These are phyloP conservation scores for Mesorhabditis spiculigera DNA, from an alignment of 2,888 invertebrate species.

Conservation along the genomic window DNA sequence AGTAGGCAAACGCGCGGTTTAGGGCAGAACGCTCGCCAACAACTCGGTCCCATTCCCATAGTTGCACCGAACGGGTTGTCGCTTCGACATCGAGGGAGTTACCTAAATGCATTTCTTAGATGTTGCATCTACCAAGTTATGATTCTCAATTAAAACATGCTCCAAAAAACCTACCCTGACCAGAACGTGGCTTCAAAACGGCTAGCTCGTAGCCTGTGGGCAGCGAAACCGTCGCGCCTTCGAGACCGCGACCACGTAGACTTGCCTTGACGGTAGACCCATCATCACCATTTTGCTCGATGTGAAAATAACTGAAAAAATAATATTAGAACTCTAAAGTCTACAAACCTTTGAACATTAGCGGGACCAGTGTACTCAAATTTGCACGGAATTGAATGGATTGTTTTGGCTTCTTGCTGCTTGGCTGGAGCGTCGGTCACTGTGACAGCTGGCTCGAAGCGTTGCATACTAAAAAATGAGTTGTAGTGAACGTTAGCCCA, in stretches of 20 bases:
- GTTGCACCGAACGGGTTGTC: not conserved
- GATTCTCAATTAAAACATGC: no score
- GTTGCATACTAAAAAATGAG: not conserved
- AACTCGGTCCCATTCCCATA: not conserved
- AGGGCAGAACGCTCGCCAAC: not conserved
- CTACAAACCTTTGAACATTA: constrained; percentile 63
- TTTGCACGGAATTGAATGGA: constrained; percentile 43
- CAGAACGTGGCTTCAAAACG: constrained; percentile 16
- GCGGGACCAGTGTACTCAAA: constrained; percentile 42
- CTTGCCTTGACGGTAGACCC: constrained; percentile 17
- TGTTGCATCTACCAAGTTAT: no score
- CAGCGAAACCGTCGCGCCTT: constrained; percentile 20
- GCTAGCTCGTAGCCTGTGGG: constrained; percentile 20
- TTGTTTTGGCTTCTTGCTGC: constrained; percentile 12
- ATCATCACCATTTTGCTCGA: constrained; percentile 18
- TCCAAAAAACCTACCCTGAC: not conserved
- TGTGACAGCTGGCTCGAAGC: constrained; percentile 8
- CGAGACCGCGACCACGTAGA: constrained; percentile 27
- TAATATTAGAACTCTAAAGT: not conserved
- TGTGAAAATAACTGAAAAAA: constrained; percentile 58
- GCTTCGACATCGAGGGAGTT: not conserved
- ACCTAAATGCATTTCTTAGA: not conserved
- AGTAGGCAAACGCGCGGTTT: not conserved
- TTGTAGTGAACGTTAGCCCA: not conserved
- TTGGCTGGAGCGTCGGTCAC: constrained; percentile 13